These are phyloP conservation scores for Chelonus insularis DNA, from an alignment of 1,140 invertebrate species.

Conservation along the genomic window DNA sequence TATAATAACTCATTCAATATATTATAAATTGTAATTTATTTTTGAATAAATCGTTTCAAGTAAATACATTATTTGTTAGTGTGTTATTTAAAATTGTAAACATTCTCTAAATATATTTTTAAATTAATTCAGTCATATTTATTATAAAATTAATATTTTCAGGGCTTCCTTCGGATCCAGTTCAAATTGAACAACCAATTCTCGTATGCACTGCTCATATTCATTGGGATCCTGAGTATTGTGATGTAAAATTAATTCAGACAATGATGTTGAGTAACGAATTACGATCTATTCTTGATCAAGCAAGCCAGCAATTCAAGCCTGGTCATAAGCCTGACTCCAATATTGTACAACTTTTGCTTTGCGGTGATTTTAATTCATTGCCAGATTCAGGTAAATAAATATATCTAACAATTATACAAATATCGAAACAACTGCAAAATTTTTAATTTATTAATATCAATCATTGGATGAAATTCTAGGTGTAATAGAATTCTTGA, in stretches of 20 bases:
- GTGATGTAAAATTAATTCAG: constrained; percentile 99
- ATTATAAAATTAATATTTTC: neutral
- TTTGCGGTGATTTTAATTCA: constrained; percentile 99
- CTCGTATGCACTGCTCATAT: constrained; percentile 98
- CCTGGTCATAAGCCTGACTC: constrained; percentile 69
- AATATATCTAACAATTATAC: constrained; percentile 8
- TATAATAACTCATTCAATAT: no score
- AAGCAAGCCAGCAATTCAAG: constrained; percentile 70
- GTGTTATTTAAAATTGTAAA: no score
- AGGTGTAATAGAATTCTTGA: constrained; percentile 96
- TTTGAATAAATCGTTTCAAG: no score
- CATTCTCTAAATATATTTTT: no score
- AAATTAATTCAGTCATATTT: no score
- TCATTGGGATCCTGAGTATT: constrained; percentile 99
- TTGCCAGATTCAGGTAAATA: constrained; percentile 90
- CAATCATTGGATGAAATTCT: no score
- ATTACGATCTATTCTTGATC: constrained; percentile 79
- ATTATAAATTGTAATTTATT: no score
- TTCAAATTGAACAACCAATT: constrained; percentile 79
- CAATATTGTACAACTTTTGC: constrained; percentile 86
- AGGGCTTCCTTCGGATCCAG: constrained; percentile 74
- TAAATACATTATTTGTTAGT: no score
- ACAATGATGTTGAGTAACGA: constrained; percentile 99
- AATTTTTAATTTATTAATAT: constrained; percentile 14
- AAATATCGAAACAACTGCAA: no score